phyloP scores from a whole-genome alignment of 2,888 invertebrate species.

The Osedax frankpressi region DNA sequence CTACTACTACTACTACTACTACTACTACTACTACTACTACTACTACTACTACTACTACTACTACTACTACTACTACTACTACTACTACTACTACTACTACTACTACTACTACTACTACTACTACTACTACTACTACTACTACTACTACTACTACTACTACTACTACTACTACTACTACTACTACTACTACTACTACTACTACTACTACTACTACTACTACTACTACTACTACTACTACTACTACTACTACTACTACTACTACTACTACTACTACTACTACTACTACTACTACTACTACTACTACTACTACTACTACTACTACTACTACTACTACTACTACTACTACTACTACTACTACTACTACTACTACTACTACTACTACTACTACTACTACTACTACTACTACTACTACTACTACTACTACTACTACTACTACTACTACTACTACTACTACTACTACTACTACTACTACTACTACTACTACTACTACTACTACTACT shows the following conservation, averaged over 20 bases:
- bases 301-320: constrained; percentile 5
- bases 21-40: constrained; percentile 3
- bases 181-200: constrained; percentile 11
- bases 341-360: constrained; percentile 7
- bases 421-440: constrained; percentile 11
- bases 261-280: constrained; percentile 10
- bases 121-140: constrained; percentile 11
- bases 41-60: constrained; percentile 11
- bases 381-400: constrained; percentile 12
- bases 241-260: constrained; percentile 7
- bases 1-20: constrained; percentile 5
- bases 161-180: constrained; percentile 10
- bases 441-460: constrained; percentile 8
- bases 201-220: constrained; percentile 7
- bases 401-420: constrained; percentile 5
- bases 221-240: constrained; percentile 11
- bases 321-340: constrained; percentile 11
- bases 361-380: constrained; percentile 10
- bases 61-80: constrained; percentile 12
- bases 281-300: constrained; percentile 12
- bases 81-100: constrained; percentile 11
- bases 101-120: constrained; percentile 10
- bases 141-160: constrained; percentile 7
- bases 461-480: constrained; percentile 10
- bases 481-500: constrained; percentile 11